These are phyloP conservation scores for Chorisops tibialis DNA, from an alignment of 2,888 invertebrate genomes.

Conservation along the genomic window DNA sequence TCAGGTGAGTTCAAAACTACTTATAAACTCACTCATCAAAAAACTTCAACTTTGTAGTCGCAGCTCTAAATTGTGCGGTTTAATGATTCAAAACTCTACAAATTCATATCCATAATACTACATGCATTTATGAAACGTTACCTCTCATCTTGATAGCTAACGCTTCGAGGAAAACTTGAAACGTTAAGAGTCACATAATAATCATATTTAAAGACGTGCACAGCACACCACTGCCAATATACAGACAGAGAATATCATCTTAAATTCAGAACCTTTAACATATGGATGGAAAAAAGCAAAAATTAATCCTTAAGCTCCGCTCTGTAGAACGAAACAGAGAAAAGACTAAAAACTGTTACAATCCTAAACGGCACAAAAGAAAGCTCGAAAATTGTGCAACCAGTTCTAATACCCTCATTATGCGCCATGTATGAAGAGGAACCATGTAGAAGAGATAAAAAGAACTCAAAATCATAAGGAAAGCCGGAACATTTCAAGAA, in stretches of 20 bases:
- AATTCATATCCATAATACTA: conserved; percentile 9
- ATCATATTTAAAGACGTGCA: conserved; percentile 5
- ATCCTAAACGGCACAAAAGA: conserved; percentile 24
- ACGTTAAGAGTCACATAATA: conserved; percentile 13
- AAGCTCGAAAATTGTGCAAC: conserved; percentile 23
- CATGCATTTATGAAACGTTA: neutral
- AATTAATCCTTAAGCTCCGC: conserved; percentile 22
- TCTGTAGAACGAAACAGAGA: neutral
- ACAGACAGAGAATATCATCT: neutral
- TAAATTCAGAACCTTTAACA: conserved; percentile 17
- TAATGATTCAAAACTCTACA: conserved; percentile 14
- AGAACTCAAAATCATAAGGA: conserved; percentile 11
- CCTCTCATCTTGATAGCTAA: neutral
- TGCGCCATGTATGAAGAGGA: conserved; percentile 16
- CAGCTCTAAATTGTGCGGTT: conserved; percentile 13
- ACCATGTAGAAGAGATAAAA: conserved; percentile 13
- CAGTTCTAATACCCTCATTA: conserved; percentile 26
- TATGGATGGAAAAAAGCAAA: conserved; percentile 8
- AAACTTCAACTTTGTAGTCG: conserved; percentile 11
- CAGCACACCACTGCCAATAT: neutral
- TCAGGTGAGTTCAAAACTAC: conserved; percentile 12
- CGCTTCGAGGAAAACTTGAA: neutral
- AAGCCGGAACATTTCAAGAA: conserved; percentile 22
- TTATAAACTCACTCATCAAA: conserved; percentile 22
- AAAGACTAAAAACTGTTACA: conserved; percentile 19